Evolutionary conservation across 2,113 vertebrate genomes (phyloP), one percentile per base, ranked within the genome.

Genomic region (Diglossa brunneiventris): DNA sequence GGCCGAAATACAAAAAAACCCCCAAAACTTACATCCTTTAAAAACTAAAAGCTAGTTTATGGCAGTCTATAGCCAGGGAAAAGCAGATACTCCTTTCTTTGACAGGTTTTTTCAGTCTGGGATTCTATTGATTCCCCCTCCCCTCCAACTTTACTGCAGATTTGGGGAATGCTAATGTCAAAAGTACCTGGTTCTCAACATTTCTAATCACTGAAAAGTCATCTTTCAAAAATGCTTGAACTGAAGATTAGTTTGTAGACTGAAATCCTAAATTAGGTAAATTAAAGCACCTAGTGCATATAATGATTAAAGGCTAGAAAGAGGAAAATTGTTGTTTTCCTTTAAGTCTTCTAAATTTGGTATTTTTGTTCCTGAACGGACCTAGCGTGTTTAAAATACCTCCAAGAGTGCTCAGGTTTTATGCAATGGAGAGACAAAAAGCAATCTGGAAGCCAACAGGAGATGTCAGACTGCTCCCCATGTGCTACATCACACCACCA

Each of bases 401-500:
- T 56, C 5, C 2, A 2, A 13, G 23, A 52, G 8, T 18, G 26
- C 31, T 77, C 20, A 15, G 13, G 35, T 83, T 85, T 82, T 26
- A 33, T 1, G 2, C 12, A 49, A 39, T 28, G 1, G 17, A 31
- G 37, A 82, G 28, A 41, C 44, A 56, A 62, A 77, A 35, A 39
- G 28, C 18, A 3, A 6, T n/a, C 23, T 55, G 33, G 26, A 26
- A 46, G 42, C 53, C 10, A 5, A n/a, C 33, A 27, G 5, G 46
- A 67, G n/a, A 27, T 1, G 1, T 55, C 18, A 72, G n/a, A 20
- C 27, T 55, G 33, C 39, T 79, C 20, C n/a, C 46, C 4, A 1
- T 41, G 49, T n/a, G 47, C 47, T 52, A 11, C 0, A 0, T 78
- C 61, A 46, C 31, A 18, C 13, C 50, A 35, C n/a, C 14, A 62